Conservation (phyloP, 2,797 vertebrate species). For the Hephaestus fuliginosus region DNA sequence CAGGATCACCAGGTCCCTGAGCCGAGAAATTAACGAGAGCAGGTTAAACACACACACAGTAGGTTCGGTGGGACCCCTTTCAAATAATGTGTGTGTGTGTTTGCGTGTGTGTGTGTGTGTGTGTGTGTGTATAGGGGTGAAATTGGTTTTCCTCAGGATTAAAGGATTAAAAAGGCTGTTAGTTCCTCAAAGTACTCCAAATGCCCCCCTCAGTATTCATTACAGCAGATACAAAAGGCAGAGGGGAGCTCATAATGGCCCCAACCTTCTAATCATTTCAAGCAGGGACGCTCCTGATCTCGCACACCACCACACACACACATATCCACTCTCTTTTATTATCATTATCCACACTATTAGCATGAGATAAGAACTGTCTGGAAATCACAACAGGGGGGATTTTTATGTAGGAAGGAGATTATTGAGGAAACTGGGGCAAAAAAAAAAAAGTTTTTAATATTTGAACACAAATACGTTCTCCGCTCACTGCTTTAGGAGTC, state of each 20-base stretch:
- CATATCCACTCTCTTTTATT: constrained; percentile 72
- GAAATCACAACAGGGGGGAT: constrained; percentile 73
- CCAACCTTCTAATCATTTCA: constrained; percentile 85
- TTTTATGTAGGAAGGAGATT: constrained; percentile 62
- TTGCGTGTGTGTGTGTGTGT: constrained; percentile 38
- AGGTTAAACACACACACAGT: constrained; percentile 89
- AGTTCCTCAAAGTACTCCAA: constrained; percentile 96
- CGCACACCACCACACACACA: constrained; percentile 61
- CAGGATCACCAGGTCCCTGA: constrained; percentile 91
- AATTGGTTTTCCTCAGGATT: constrained; percentile 97
- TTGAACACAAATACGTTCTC: constrained; percentile 15
- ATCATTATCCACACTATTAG: constrained; percentile 83
- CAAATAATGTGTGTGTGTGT: constrained; percentile 55
- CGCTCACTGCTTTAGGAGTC: constrained; percentile 30
- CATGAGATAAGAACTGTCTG: constrained; percentile 82
- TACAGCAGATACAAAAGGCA: constrained; percentile 90
- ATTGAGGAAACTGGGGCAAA: constrained; percentile 65
- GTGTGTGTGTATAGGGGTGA: constrained; percentile 82
- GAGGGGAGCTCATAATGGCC: constrained; percentile 82
- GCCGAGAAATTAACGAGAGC: constrained; percentile 95
- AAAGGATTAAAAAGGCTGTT: constrained; percentile 95
- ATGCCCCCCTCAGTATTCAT: constrained; percentile 94
- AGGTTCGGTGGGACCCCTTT: constrained; percentile 86
- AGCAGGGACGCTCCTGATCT: constrained; percentile 76
- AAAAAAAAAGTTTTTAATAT: constrained; percentile 55